Evolutionary conservation across 2,888 invertebrate genomes (phyloP).

Genomic region (Copidosoma aretas): DNA sequence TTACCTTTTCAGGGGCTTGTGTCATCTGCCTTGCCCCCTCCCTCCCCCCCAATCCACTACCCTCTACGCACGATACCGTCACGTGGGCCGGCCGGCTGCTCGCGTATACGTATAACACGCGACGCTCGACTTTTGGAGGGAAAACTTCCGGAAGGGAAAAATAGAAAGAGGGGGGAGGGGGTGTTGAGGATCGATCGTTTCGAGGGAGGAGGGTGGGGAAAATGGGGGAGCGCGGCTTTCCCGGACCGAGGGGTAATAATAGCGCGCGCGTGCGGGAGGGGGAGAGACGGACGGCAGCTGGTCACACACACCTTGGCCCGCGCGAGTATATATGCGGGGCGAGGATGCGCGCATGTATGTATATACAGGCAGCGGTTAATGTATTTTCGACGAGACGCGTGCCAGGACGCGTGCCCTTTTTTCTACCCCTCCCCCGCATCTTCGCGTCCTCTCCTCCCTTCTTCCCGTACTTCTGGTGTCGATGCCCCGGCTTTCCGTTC

Average conservation of each 20-base stretch:
- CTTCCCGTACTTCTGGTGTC: not conserved
- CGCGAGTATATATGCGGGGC: conserved; percentile 1
- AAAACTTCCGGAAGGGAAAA: not conserved
- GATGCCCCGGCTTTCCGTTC: too few relatives aligned
- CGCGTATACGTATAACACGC: too few relatives aligned
- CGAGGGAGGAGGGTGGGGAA: conserved; percentile 13
- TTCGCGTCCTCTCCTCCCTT: conserved; percentile 5
- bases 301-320: conserved; percentile 35
- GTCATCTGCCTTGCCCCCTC: too few relatives aligned
- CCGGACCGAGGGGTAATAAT: too few relatives aligned
- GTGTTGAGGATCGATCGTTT: too few relatives aligned
- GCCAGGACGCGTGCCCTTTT: conserved; percentile 32
- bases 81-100: too few relatives aligned
- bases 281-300: conserved; percentile 24
- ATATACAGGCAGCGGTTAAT: not conserved
- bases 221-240: too few relatives aligned
- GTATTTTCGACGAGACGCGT: conserved; percentile 29
- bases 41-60: too few relatives aligned
- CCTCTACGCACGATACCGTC: too few relatives aligned
- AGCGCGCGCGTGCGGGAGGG: not conserved
- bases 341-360: not conserved
- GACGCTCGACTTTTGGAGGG: conserved; percentile 9
- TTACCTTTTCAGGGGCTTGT: too few relatives aligned
- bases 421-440: conserved; percentile 11
- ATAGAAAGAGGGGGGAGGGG: not conserved